Conservation (phyloP, 2,113 vertebrate species). For the Camelus bactrianus region DNA sequence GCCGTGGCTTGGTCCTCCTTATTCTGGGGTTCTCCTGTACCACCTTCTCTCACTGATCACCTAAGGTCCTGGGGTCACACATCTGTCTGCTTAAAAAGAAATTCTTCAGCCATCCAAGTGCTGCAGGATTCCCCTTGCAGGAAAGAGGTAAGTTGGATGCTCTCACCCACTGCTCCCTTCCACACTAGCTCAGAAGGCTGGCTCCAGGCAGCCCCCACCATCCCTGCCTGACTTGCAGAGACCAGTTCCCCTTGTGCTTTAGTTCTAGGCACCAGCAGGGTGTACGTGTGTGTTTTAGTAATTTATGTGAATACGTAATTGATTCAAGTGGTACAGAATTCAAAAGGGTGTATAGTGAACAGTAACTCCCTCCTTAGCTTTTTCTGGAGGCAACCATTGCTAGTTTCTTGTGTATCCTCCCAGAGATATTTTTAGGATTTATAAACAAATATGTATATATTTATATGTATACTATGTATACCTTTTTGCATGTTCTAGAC, state of each 20-base stretch:
- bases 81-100: background rate
- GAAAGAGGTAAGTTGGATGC: background rate
- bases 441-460: background rate
- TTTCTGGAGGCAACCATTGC: background rate
- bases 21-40: background rate
- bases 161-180: background rate
- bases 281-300: background rate
- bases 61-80: background rate
- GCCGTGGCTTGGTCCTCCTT: fast-evolving
- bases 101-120: background rate
- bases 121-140: background rate
- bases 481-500: background rate
- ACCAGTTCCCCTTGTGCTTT: background rate
- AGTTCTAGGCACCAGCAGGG: background rate
- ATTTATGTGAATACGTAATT: background rate
- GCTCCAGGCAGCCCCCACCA: background rate
- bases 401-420: background rate
- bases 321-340: background rate
- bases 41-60: background rate
- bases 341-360: background rate
- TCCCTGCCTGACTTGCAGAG: background rate
- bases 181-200: background rate
- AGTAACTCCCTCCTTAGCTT: background rate
- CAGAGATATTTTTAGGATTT: background rate
- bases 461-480: background rate